Base-by-base conservation (phyloP, 2,113 vertebrate genomes). In the Planiliza haematocheilus region DNA sequence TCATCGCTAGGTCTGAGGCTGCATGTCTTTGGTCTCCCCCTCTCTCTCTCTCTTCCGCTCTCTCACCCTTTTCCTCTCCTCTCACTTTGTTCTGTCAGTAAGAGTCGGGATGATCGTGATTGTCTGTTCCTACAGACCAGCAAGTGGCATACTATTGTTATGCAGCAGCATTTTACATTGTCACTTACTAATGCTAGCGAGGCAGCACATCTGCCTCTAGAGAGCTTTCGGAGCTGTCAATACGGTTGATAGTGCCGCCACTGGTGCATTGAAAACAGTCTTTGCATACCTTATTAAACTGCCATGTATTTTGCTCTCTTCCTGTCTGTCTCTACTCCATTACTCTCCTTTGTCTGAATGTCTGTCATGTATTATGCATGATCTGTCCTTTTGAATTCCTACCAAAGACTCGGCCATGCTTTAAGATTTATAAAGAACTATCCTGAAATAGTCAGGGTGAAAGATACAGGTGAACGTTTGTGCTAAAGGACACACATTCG, bases 261-360 rank as follows among this genome's bases (percentile, higher is more conserved):
- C 80, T 85, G 75, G 81, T 86, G 91, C 89, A 88, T 74, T 86
- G 89, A 82, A 80, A 78, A 73, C 83, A 0, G 14, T 87, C 85
- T 86, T 84, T 91, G 86, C 87, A 87, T 91, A 91, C 78, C 58
- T 76, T 91, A 84, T 88, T 71, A 73, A 73, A 65, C 81, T 70
- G 82, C 52, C 58, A 73, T 71, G 65, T 76, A 56, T 83, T 77
- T 59, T 20, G 13, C 56, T 41, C 45, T 56, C 17, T 68, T 18
- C 41, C 60, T 34, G 39, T 57, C 46, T 75, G 53, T 62, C 52
- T 83, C 24, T 81, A 43, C 55, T 66, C 68, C 43, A 42, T 72
- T 52, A 63, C 72, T 51, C 69, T 72, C 37, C 14, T 85, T 58
- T 77, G 13, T 85, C 58, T 80, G 70, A 71, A 71, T 80, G 45